Conservation (phyloP, 92 coral and sea anemone species). For the Zoanthus sociatus region DNA sequence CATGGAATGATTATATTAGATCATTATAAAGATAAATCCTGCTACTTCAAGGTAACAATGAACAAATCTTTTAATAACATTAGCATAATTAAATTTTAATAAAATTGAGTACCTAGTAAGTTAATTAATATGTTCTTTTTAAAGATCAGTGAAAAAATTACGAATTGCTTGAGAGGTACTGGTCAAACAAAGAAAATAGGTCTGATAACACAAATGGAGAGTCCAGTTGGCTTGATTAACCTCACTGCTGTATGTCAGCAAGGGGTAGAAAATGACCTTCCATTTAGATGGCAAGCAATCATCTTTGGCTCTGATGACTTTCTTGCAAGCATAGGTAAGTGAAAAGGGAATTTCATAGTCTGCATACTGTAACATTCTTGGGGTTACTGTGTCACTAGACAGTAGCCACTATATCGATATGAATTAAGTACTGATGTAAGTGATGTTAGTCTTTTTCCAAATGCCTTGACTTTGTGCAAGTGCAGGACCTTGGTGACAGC, state of each 20-base stretch:
- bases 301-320: conserved; percentile 99
- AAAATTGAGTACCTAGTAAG: neutral
- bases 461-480: too few relatives aligned
- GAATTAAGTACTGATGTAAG: too few relatives aligned
- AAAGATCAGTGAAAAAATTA: conserved; percentile 80
- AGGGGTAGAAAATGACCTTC: conserved; percentile 65
- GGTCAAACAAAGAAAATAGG: conserved; percentile 65
- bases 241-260: conserved; percentile 78
- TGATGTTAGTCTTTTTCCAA: too few relatives aligned
- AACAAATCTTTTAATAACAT: too few relatives aligned
- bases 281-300: conserved; percentile 88
- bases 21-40: too few relatives aligned
- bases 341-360: neutral
- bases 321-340: conserved; percentile 87
- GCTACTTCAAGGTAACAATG: too few relatives aligned
- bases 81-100: too few relatives aligned
- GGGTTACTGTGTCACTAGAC: too few relatives aligned
- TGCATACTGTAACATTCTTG: too few relatives aligned
- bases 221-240: conserved; percentile 90
- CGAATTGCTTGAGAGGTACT: conserved; percentile 53
- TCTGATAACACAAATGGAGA: conserved; percentile 91
- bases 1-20: too few relatives aligned
- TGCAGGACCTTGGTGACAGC: too few relatives aligned
- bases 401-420: too few relatives aligned
- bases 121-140: neutral